Base-by-base conservation (phyloP, 2,113 vertebrate genomes). In the Strix aluco region DNA sequence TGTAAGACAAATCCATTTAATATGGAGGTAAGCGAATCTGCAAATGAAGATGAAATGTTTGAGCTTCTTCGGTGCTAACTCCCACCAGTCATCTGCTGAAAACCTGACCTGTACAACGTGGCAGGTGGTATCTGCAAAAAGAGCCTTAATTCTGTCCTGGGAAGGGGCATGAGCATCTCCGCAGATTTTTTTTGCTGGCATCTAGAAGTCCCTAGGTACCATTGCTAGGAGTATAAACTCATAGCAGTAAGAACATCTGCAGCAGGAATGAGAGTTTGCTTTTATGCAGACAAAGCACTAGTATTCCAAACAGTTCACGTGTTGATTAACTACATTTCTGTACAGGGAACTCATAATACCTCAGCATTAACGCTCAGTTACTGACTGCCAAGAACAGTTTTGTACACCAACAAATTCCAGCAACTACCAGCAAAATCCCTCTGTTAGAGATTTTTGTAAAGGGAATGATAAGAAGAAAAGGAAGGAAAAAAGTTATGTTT, bases 201-300 rank as follows among this genome's bases (percentile, higher is more conserved):
- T 67, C n/a, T 15, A 21, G 10, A 72, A 87, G 15, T 38, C n/a
- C 71, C 23, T 4, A 15, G 46, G 65, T 38, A 78, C 46, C 13
- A 19, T 1, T 54, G 63, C 40, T 49, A 22, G 40, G 3, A 58
- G 65, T 29, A 62, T 21, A 38, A 74, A 84, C 3, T 8, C 49
- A 51, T 3, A 72, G 51, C 61, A 85, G 69, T 13, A 38, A 72
- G 9, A 70, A 44, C 22, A 59, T 8, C 71, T 38, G 46, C 54
- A 73, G 54, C 52, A 86, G 44, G 26, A 78, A 73, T 2, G 25
- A 47, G 40, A 70, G 23, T 26, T 47, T 55, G 40, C 57, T 69
- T 72, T 71, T n/a, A n/a, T 34, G 20, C 20, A 65, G 54, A 36
- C 29, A 30, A 2, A 1, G 32, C 0, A 0, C 49, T 21, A 25